Percentiles rank a stretch among this genome's conserved stretches.
phyloP scores from a whole-genome alignment of 2,113 vertebrate genomes.

The Oncorhynchus clarkii region DNA sequence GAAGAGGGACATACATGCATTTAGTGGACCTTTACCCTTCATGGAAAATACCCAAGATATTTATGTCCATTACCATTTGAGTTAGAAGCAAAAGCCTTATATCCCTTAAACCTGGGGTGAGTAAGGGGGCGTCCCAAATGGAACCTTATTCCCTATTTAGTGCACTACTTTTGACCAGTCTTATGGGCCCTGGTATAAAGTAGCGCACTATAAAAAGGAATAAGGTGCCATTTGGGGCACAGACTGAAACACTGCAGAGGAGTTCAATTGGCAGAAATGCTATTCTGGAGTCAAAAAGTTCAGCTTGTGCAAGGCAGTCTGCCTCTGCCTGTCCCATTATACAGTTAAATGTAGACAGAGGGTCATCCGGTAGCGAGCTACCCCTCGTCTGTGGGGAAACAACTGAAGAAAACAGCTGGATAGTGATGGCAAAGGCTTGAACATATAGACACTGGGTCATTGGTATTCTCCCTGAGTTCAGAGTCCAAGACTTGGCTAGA shows the following conservation, averaged over 20 bases:
- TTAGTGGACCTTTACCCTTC: conserved; percentile 35
- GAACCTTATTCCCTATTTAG: too few relatives aligned
- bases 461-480: conserved; percentile 48
- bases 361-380: conserved; percentile 47
- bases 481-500: conserved; percentile 21
- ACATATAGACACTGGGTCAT: conserved; percentile 37
- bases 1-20: conserved; percentile 42
- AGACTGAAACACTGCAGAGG: conserved; percentile 20
- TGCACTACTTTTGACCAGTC: too few relatives aligned
- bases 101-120: conserved; percentile 50
- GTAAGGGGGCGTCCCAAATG: too few relatives aligned
- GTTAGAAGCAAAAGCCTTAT: conserved; percentile 45
- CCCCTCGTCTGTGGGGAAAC: conserved; percentile 40
- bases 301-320: conserved; percentile 39
- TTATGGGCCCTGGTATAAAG: too few relatives aligned
- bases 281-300: conserved; percentile 55
- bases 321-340: conserved; percentile 49
- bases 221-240: too few relatives aligned
- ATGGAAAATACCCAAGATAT: conserved; percentile 41
- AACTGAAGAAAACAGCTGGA: conserved; percentile 9
- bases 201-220: too few relatives aligned
- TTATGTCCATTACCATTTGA: conserved; percentile 49
- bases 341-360: conserved; percentile 35
- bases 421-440: conserved; percentile 34
- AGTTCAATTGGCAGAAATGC: conserved; percentile 50